A percentile compares a stretch with the other conserved stretches of the same genome.
Evolutionary conservation across 2,888 invertebrate genomes (phyloP).

Genomic region (Cantharis flavilabris): DNA sequence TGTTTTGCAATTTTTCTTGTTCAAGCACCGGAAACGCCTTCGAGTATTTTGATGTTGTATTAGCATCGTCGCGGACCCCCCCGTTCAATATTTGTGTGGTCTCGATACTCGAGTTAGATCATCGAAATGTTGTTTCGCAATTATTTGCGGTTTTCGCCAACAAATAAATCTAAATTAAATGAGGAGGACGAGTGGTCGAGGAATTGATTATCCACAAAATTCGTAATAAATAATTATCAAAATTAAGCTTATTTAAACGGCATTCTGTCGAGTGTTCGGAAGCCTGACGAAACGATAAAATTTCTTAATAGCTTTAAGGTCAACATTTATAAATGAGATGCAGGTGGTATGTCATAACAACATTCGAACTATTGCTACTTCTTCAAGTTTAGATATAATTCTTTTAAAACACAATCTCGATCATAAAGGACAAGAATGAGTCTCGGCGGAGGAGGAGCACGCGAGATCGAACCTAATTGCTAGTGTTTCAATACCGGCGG

Average conservation of each 20-base stretch:
- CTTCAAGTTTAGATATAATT: slow-evolving; percentile 15
- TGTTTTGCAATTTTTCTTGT: not conserved
- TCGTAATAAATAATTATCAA: not conserved
- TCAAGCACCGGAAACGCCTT: not conserved
- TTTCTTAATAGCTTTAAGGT: not conserved
- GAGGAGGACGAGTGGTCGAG: not conserved
- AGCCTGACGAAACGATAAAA: not conserved
- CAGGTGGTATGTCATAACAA: not conserved
- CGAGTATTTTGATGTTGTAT: not conserved
- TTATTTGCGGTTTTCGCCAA: not conserved
- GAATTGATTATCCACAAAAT: not conserved
- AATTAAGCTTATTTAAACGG: not conserved
- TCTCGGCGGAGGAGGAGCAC: slow-evolving; percentile 13
- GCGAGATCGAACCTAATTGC: slow-evolving; percentile 39
- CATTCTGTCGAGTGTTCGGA: not conserved
- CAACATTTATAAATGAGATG: not conserved
- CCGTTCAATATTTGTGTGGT: not conserved
- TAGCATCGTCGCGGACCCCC: not conserved
- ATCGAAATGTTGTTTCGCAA: not conserved
- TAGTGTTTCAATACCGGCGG: slow-evolving; percentile 40
- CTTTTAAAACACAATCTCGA: slow-evolving; percentile 12
- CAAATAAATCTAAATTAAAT: not conserved
- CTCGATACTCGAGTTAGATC: not conserved
- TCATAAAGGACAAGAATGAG: slow-evolving; percentile 16
- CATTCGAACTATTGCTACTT: not conserved